phyloP scores from a whole-genome alignment of 2,797 vertebrate genomes.

The Monodelphis domestica region DNA sequence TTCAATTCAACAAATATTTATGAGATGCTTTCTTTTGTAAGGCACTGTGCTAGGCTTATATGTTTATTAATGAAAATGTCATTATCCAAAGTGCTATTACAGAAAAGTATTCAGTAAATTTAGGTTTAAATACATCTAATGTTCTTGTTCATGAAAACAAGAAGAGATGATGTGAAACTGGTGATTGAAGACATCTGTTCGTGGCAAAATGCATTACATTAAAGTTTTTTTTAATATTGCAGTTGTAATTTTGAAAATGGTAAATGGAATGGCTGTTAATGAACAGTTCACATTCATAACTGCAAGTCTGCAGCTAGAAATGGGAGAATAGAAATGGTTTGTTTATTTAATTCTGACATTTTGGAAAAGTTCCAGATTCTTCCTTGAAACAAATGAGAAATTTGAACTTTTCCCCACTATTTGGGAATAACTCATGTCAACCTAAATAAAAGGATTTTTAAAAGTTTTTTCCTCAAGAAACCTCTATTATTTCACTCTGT shows the following conservation, averaged over 20 bases:
- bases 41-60: neutral
- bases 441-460: neutral
- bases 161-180: conserved; percentile 74
- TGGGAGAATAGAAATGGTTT: conserved; percentile 71
- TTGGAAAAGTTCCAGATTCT: conserved; percentile 29
- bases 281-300: conserved; percentile 70
- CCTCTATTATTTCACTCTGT: conserved; percentile 38
- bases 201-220: conserved; percentile 69
- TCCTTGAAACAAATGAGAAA: conserved; percentile 32
- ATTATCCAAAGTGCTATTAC: conserved; percentile 39
- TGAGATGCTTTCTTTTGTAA: neutral
- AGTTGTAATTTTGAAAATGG: conserved; percentile 75
- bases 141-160: conserved; percentile 59
- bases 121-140: conserved; percentile 66
- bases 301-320: conserved; percentile 68
- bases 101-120: conserved; percentile 68
- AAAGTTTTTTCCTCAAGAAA: conserved; percentile 49
- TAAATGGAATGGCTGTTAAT: conserved; percentile 68
- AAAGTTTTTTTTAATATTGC: conserved; percentile 64
- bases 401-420: conserved; percentile 32
- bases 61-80: neutral
- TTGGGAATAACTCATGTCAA: conserved; percentile 26
- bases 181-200: conserved; percentile 79
- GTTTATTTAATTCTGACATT: conserved; percentile 47
- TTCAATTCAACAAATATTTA: conserved; percentile 44